Evolutionary conservation across 2,888 invertebrate species (phyloP), one percentile per base, ranked within the genome.

Genomic region (Chymomyza caudatula): DNA sequence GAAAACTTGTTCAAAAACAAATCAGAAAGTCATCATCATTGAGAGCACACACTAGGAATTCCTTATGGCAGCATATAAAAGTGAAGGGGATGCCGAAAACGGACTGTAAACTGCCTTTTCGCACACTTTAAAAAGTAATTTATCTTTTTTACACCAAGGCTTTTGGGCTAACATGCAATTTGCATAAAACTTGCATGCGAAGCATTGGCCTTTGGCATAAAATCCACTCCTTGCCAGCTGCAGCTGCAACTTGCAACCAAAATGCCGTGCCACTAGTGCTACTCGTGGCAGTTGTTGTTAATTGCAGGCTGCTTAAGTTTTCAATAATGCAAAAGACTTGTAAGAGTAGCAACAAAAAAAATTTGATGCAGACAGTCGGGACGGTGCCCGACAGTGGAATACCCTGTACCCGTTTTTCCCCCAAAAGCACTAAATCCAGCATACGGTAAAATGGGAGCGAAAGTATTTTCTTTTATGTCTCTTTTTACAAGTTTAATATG

Each of bases 11-110:
- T 85, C 68, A 63, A 67, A 85, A 85, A 73, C 82, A 82, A 82
- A 85, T 85, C 82, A 82, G 84, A 82, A 82, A 85, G 81, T 75
- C 82, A 82, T 82, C 82, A 77, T 77, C 44, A 47, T 15, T 47
- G n/a, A 17, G 5, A 15, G 44, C 17, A 6, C 17, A 1, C 15
- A 47, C 19, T 55, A 63, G 67, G 56, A 60, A 49, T 67, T 61
- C 55, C 63, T 59, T 6, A 6, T 6, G n/a, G n/a, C n/a, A n/a
- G n/a, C n/a, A n/a, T n/a, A n/a, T 49, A 29, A 13, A 5, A 19
- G 49, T 25, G 2, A 47, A 29, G 22, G 15, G 23, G n/a, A 5
- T 4, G 3, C 6, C 5, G 23, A n/a, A 58, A 8, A 4, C n/a
- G 25, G 54, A 37, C 66, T 52, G 57, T 20, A 58, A 64, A 61